Evolutionary conservation across 2,888 invertebrate genomes (phyloP).

Genomic region (Erebia aethiops): DNA sequence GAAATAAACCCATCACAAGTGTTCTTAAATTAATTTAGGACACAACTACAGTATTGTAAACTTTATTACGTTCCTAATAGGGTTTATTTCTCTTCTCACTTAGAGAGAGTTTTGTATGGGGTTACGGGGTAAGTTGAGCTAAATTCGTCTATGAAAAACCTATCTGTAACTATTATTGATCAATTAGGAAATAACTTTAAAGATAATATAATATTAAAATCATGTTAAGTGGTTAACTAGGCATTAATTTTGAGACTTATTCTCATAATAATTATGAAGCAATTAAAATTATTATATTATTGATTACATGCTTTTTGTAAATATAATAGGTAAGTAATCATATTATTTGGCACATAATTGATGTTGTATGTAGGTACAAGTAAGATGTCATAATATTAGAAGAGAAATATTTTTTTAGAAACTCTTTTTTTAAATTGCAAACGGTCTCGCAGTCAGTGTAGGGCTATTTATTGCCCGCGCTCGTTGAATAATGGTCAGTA

Average conservation of each 20-base stretch:
- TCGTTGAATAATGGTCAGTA: conserved; percentile 33
- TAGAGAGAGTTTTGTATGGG: background rate
- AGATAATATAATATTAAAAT: background rate
- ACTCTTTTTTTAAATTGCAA: background rate
- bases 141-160: conserved; percentile 4
- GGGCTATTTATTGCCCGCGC: conserved; percentile 45
- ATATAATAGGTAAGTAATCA: no score
- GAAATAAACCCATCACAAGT: conserved; percentile 16
- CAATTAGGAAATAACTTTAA: background rate
- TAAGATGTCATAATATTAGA: background rate
- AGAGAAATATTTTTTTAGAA: background rate
- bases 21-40: background rate
- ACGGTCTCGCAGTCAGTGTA: conserved; percentile 26
- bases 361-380: no score
- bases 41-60: background rate
- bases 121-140: conserved; percentile 4
- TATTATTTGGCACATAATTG: background rate
- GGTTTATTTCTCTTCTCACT: background rate
- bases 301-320: no score
- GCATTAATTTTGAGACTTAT: no score
- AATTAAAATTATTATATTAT: no score
- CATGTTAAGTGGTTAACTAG: no score
- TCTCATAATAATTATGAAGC: no score
- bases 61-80: background rate
- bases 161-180: background rate